Evolutionary conservation across 1,140 invertebrate species (phyloP).

Genomic region (Branchinecta lynchi): DNA sequence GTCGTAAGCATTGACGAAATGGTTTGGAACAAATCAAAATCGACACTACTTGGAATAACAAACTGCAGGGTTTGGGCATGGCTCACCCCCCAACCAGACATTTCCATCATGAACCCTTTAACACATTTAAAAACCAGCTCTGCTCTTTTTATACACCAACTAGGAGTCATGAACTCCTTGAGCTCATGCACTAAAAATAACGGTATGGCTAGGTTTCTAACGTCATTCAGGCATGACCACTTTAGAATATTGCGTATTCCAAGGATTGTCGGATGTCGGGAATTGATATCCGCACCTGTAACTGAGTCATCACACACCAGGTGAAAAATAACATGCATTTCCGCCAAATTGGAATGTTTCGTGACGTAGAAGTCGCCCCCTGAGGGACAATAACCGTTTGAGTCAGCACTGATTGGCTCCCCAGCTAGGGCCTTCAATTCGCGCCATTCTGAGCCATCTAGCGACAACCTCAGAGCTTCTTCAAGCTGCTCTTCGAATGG

Average conservation of each 20-base stretch:
- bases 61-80: conserved; percentile 71
- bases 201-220: conserved; percentile 82
- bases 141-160: conserved; percentile 86
- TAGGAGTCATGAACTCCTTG: conserved; percentile 91
- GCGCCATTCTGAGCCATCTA: neutral
- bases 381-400: conserved; percentile 35
- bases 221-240: conserved; percentile 78
- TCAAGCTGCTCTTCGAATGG: neutral
- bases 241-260: conserved; percentile 88
- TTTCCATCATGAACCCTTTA: conserved; percentile 99
- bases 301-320: conserved; percentile 57
- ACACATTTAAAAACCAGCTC: conserved; percentile 96
- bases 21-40: conserved; percentile 65
- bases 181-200: conserved; percentile 81
- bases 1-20: conserved; percentile 72
- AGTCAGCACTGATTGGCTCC: neutral
- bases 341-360: conserved; percentile 83
- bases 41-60: conserved; percentile 62
- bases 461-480: neutral
- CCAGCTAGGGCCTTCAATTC: conserved; percentile 12
- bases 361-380: conserved; percentile 84
- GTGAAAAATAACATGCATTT: conserved; percentile 89
- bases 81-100: conserved; percentile 76
- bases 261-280: conserved; percentile 84
- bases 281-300: conserved; percentile 65